Evolutionary conservation across 2,797 vertebrate species (phyloP), one percentile per base, ranked within the genome.

Genomic region (Takifugu rubripes): DNA sequence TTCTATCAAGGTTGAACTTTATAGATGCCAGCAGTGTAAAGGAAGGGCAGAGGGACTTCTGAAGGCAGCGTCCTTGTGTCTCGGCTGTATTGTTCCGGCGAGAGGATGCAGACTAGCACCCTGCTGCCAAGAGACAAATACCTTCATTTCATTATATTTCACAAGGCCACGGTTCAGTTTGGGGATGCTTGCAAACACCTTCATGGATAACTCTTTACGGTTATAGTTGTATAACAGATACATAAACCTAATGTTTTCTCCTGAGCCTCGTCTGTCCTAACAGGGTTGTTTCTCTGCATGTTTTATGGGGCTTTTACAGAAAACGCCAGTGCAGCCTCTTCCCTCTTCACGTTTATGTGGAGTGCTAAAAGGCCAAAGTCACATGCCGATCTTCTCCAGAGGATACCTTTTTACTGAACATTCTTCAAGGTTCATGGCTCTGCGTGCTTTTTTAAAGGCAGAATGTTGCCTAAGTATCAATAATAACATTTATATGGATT

Each of bases 1-100:
- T 78, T 79, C 73, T 52, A 72, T 88, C 89, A 91, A 91, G 88
- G 89, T 90, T 89, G 84, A 91, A 89, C 87, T 90, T 91, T 90
- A 90, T 87, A 79, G 86, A 84, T 77, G 87, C 60, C 81, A 70
- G 77, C 63, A 63, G 85, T 74, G 84, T 86, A 76, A 88, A 84
- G 86, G 60, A 75, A 71, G 75, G 81, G 72, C 74, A 78, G 78
- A 75, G 71, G 68, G 72, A 82, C 75, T 85, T 87, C 86, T 80
- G 78, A 84, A 83, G 82, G 82, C 83, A 64, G 68, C 79, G 75
- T 88, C 86, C 78, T 86, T 88, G 84, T 84, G 80, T 83, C 84
- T 75, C 52, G 65, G 67, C 75, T 91, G 90, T 90, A 90, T 88
- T 85, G 85, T 90, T 81, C 85, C 52, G 54, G 75, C 62, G 61